Base-by-base conservation (phyloP, 2,888 invertebrate species). In the Neria commutata region DNA sequence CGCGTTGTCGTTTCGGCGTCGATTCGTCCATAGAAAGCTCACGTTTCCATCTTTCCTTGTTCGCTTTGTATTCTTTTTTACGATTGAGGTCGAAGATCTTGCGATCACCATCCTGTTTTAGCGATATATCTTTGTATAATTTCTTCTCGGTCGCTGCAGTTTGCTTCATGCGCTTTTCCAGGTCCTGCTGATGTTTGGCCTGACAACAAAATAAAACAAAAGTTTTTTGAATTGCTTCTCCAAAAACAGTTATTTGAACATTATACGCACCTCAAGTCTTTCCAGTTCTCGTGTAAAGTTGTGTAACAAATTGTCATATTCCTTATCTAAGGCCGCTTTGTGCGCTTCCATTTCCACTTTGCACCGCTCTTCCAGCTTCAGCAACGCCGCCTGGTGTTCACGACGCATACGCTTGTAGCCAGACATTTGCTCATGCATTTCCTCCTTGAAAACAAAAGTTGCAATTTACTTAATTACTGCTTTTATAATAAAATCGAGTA, bases 341-440 rank as follows among this genome's bases (percentile, higher is more conserved):
- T 98, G 95, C 74, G 92, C 92, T 78, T 98, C 98, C 89, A 98
- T 94, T 84, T 99, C 98, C 74, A 93, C 89, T 83, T 94, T 91
- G 84, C 97, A 97, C 74, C 92, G 91, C 81, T 96, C 95, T 82
- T 99, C 98, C 71, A 98, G 86, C 86, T 97, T 92, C 50, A 91
- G 86, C 74, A 98, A 85, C 67, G 97, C 96, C 69, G 95, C 93
- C 83, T 98, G 98, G 83, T 99, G 99, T 81, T 96, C 95, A 66
- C 96, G 89, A 64, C 99, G 87, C 93, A 99, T 95, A 66, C 98
- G 88, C 83, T 99, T 98, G 84, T 98, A 98, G 21, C 97, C 97
- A 54, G 95, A 92, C 95, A 98, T 98, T 85, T 99, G 98, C 83
- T 99, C 98, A 83, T 97, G 94, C 92, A 98, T 95, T 83, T 98